Conservation (phyloP, 1,140 invertebrate genomes). For the Drosophila bocki region DNA sequence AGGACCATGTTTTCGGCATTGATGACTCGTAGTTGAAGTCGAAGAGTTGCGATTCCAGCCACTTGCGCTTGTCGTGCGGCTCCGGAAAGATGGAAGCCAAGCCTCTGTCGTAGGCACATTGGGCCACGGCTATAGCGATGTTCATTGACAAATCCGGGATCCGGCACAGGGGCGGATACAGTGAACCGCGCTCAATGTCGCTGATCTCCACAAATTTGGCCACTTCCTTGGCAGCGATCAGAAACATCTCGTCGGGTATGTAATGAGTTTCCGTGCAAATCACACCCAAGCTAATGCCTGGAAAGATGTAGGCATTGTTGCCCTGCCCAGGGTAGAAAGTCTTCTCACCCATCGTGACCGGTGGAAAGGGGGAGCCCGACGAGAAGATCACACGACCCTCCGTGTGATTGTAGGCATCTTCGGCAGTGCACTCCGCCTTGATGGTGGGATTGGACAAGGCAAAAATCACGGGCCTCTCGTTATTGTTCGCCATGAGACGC, state of each 20-base stretch:
- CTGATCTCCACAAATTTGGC: conserved; percentile 92
- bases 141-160: conserved; percentile 95
- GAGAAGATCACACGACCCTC: conserved; percentile 95
- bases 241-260: conserved; percentile 95
- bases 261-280: conserved; percentile 94
- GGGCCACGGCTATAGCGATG: conserved; percentile 94
- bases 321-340: conserved; percentile 96
- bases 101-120: conserved; percentile 94
- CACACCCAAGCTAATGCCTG: conserved; percentile 94
- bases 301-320: conserved; percentile 99
- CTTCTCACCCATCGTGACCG: conserved; percentile 91
- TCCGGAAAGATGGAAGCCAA: conserved; percentile 94
- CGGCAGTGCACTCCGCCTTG: conserved; percentile 98
- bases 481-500: conserved; percentile 93
- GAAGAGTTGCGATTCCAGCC: conserved; percentile 91
- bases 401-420: conserved; percentile 94
- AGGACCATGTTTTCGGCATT: conserved; percentile 91
- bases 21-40: conserved; percentile 92
- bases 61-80: conserved; percentile 90
- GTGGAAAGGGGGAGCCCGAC: conserved; percentile 96
- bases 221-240: conserved; percentile 94
- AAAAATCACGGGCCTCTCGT: conserved; percentile 96
- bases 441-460: conserved; percentile 98
- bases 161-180: conserved; percentile 96
- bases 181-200: conserved; percentile 93